Evolutionary conservation across 2,113 vertebrate species (phyloP).

Genomic region (Lampris megalopsis): DNA sequence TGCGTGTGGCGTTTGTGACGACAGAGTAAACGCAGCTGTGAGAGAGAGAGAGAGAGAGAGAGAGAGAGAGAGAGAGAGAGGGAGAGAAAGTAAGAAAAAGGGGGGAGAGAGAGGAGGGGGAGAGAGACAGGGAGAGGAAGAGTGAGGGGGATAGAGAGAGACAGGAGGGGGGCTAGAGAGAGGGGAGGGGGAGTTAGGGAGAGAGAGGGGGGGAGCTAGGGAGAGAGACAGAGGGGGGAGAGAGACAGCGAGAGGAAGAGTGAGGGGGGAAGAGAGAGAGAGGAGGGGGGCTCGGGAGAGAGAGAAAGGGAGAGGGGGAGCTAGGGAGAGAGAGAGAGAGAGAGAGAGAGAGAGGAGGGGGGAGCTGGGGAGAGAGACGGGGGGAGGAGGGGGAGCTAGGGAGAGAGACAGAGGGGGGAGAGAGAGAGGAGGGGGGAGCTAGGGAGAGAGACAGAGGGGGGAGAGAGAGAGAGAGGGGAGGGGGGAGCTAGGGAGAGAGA

Average conservation of each 20-base stretch:
- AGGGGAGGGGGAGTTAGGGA: no score
- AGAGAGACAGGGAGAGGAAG: slow-evolving; percentile 3
- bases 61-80: slow-evolving; percentile 4
- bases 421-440: background rate
- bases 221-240: slow-evolving; percentile 25
- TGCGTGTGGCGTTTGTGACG: slow-evolving; percentile 49
- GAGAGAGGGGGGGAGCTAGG: background rate
- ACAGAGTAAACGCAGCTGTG: slow-evolving; percentile 31
- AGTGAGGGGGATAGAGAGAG: slow-evolving; percentile 38
- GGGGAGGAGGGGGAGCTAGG: slow-evolving; percentile 20
- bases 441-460: slow-evolving; percentile 26
- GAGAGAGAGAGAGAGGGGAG: no score
- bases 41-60: slow-evolving; percentile 4
- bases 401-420: no score
- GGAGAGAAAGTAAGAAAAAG: background rate
- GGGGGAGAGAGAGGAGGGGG: slow-evolving; percentile 26
- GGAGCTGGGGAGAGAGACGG: slow-evolving; percentile 15
- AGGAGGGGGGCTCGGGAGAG: slow-evolving; percentile 7
- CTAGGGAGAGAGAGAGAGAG: slow-evolving; percentile 20
- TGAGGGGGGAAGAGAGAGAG: slow-evolving; percentile 35
- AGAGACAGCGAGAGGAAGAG: slow-evolving; percentile 26
- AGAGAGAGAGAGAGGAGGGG: slow-evolving; percentile 29
- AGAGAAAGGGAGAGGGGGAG: background rate
- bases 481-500: background rate
- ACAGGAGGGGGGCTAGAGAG: slow-evolving; percentile 14